Conservation (phyloP, 2,797 vertebrate species). For the Sebastes glaucus region DNA sequence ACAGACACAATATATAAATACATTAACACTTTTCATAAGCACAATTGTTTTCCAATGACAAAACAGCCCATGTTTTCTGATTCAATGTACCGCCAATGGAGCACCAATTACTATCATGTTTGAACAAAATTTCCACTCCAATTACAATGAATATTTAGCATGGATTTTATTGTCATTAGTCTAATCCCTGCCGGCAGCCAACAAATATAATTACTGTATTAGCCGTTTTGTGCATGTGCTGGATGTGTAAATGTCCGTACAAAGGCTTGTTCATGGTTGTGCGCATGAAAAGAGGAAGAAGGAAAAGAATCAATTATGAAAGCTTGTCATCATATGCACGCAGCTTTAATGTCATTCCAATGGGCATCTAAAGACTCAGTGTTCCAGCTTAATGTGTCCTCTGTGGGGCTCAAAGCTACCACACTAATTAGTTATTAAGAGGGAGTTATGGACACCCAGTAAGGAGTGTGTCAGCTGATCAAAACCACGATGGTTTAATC, state of each 20-base stretch:
- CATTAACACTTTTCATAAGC: neutral
- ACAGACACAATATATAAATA: neutral
- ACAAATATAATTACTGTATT: constrained; percentile 72
- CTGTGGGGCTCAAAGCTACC: constrained; percentile 32
- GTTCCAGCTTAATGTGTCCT: constrained; percentile 52
- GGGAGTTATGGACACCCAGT: constrained; percentile 23
- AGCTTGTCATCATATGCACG: constrained; percentile 55
- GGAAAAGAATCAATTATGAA: constrained; percentile 67
- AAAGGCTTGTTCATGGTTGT: constrained; percentile 26
- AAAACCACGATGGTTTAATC: constrained; percentile 18
- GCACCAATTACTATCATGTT: constrained; percentile 47
- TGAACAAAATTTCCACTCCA: constrained; percentile 50
- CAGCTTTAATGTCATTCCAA: constrained; percentile 65
- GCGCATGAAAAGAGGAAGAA: constrained; percentile 13
- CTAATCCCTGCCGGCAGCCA: constrained; percentile 66
- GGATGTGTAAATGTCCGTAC: neutral
- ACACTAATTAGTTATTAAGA: constrained; percentile 57
- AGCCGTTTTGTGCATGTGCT: constrained; percentile 41
- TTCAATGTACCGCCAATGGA: constrained; percentile 12
- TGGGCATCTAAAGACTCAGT: constrained; percentile 35
- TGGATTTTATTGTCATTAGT: constrained; percentile 66
- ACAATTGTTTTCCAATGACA: constrained; percentile 15
- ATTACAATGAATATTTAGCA: constrained; percentile 66
- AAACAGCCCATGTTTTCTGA: neutral
- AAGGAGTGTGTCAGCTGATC: constrained; percentile 47